A percentile compares a stretch with the other conserved stretches of the same genome.
Evolutionary conservation across 2,888 invertebrate species (phyloP).

Genomic region (Philereme transversata): DNA sequence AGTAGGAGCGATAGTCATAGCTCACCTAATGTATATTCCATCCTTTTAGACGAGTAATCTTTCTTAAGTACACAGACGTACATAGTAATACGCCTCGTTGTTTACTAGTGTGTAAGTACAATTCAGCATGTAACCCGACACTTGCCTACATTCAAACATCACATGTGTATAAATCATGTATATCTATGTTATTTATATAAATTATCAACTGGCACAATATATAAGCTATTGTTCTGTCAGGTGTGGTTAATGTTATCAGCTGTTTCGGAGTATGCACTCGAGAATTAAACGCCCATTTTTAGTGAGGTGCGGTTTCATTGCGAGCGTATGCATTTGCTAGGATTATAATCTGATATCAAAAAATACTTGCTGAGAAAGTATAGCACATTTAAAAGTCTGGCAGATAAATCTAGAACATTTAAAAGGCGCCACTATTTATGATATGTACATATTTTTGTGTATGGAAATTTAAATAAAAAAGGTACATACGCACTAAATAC

Average conservation of each 20-base stretch:
- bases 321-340: slow-evolving; percentile 34
- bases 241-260: slow-evolving; percentile 44
- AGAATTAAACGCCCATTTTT: slow-evolving; percentile 62
- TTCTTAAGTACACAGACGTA: slow-evolving; percentile 79
- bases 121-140: slow-evolving; percentile 66
- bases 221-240: no score
- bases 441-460: no score
- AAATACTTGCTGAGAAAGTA: neutral
- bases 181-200: slow-evolving; percentile 57
- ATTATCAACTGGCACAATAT: slow-evolving; percentile 25
- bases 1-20: slow-evolving; percentile 63
- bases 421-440: no score
- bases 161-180: slow-evolving; percentile 69
- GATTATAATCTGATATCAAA: slow-evolving; percentile 1
- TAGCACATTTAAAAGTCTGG: no score
- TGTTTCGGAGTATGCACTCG: slow-evolving; percentile 68
- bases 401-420: no score
- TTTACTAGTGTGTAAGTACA: slow-evolving; percentile 71
- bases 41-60: slow-evolving; percentile 72
- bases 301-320: slow-evolving; percentile 51
- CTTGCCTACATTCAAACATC: slow-evolving; percentile 70
- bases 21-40: slow-evolving; percentile 83
- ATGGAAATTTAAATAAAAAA: no score
- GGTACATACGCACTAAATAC: no score
- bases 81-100: slow-evolving; percentile 73